phyloP scores from a whole-genome alignment of 2,113 vertebrate species.

The Gnathonemus echidnorhynchus region DNA sequence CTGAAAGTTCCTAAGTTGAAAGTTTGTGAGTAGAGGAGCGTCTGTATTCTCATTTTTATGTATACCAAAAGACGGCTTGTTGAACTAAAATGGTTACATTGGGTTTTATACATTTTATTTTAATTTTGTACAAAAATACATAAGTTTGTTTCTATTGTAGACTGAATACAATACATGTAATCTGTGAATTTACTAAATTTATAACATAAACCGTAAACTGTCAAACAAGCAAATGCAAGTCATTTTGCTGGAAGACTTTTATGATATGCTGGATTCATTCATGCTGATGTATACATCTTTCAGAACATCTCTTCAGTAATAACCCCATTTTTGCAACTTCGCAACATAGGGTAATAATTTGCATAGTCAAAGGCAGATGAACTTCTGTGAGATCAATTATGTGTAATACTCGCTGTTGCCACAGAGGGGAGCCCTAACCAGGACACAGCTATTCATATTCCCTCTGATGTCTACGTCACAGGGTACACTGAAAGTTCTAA shows the following conservation, averaged over 20 bases:
- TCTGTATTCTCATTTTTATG: background rate
- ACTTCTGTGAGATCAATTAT: background rate
- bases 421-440: slow-evolving; percentile 10
- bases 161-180: background rate
- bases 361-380: background rate
- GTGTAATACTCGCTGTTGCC: background rate
- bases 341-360: background rate
- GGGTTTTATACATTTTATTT: background rate
- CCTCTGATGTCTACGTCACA: background rate
- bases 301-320: background rate
- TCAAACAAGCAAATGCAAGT: slow-evolving; percentile 6
- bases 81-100: background rate
- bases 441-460: background rate
- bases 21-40: no score
- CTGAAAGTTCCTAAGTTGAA: no score
- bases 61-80: background rate
- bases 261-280: background rate
- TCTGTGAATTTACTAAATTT: background rate
- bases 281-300: background rate
- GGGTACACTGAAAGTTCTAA: background rate
- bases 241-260: background rate
- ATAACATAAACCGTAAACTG: background rate
- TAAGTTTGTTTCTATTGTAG: background rate
- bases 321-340: background rate
- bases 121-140: slow-evolving; percentile 19